phyloP scores from a whole-genome alignment of 1,140 invertebrate genomes.

The Anastrepha obliqua region DNA sequence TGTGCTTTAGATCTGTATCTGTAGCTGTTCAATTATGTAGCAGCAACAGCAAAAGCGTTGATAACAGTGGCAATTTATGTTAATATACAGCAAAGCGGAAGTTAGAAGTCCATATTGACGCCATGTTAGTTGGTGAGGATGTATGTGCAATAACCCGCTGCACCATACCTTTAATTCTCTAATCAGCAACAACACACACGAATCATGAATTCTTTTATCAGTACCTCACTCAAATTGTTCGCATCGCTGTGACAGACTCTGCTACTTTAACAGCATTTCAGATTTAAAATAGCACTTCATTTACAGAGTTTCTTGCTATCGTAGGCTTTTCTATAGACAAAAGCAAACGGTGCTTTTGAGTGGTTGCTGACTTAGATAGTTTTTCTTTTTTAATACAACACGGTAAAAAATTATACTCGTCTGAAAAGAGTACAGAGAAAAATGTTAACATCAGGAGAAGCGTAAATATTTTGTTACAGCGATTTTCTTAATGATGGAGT shows the following conservation, averaged over 20 bases:
- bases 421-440: not conserved
- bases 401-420: not conserved
- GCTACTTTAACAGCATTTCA: not conserved
- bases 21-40: not conserved
- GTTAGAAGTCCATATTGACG: no score
- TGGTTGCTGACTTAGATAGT: constrained; percentile 14
- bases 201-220: no score
- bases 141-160: no score
- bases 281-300: no score
- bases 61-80: not conserved
- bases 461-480: not conserved
- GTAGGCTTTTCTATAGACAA: not conserved
- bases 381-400: not conserved
- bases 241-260: not conserved
- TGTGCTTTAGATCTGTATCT: not conserved
- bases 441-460: not conserved
- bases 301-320: not conserved
- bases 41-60: not conserved
- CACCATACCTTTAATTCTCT: no score
- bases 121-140: no score
- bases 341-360: not conserved
- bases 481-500: no score
- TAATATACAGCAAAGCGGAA: not conserved
- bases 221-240: no score
- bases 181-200: no score